phyloP scores from a whole-genome alignment of 2,797 vertebrate species.

The Gymnoscopelus microlampas region DNA sequence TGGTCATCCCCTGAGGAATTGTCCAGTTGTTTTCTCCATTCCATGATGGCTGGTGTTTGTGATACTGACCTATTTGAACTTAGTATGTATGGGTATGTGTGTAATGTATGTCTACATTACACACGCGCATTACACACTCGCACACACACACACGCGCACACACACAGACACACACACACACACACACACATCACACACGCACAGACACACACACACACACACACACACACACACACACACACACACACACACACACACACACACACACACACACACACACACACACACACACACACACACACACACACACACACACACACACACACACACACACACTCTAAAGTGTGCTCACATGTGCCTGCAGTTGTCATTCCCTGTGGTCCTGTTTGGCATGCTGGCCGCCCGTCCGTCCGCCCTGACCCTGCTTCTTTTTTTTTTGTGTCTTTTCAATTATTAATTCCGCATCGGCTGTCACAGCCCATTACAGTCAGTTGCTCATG shows the following conservation, averaged over 20 bases:
- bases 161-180: no score
- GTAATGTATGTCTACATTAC: no score
- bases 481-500: slow-evolving; percentile 53
- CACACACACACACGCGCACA: no score
- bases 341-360: slow-evolving; percentile 12
- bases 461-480: slow-evolving; percentile 66
- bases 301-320: no score
- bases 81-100: background rate
- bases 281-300: no score
- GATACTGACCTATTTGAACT: slow-evolving; percentile 31
- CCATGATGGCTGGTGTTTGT: slow-evolving; percentile 8
- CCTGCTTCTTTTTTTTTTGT: slow-evolving; percentile 31
- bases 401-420: slow-evolving; percentile 37
- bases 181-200: no score
- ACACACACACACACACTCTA: no score
- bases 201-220: no score
- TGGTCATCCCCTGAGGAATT: background rate
- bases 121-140: no score
- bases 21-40: background rate
- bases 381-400: slow-evolving; percentile 25
- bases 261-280: no score
- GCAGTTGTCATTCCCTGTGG: slow-evolving; percentile 43
- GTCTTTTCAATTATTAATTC: slow-evolving; percentile 74
- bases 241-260: no score
- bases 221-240: no score